Base-by-base conservation (phyloP, 1,140 invertebrate species). In the Aporrectodea caliginosa region DNA sequence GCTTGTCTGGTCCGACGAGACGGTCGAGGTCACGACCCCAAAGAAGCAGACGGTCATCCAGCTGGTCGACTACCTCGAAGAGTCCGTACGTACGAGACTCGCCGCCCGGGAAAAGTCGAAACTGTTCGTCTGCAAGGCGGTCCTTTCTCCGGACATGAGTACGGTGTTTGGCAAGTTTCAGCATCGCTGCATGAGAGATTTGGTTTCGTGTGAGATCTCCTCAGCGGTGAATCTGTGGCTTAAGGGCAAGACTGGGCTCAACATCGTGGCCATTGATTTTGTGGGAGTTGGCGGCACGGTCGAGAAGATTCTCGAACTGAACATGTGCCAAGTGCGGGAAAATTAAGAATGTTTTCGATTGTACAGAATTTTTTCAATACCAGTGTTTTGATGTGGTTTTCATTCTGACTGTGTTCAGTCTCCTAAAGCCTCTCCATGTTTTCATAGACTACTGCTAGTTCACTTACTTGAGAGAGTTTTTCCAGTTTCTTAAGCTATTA, bases 141-240 rank as follows among this genome's bases (percentile, higher is more conserved):
- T 81, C n/a, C 71, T 81, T 30, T 78, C 76, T 12, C 80, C 80
- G 16, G 80, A 81, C 73, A 81, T 78, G 76, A 81, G 58, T 71
- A 81, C 77, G 76, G 80, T 81, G 16, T 81, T 81, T 68, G 80
- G 80, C 12, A 69, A 77, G 29, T 78, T 72, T 34, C 43, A 81
- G 68, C 32, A 81, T 35, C 33, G 75, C 43, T 78, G 68, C 27
- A 81, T 81, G 80, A 69, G 75, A 22, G 76, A 81, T n/a, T 34
- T 81, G 71, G 32, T 75, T 6, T 58, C 30, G n/a, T 33, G 12
- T 16, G 80, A 81, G 31, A 81, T 75, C 22, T 35, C 30, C 33
- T 69, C 69, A 1, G 69, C 70, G n/a, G 22, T 78, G 22, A 16
- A n/a, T 16, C 32, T 31, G 16, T 81, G 76, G 76, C 33, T 81